Evolutionary conservation across 2,888 invertebrate genomes (phyloP).

Genomic region (Tyria jacobaeae): DNA sequence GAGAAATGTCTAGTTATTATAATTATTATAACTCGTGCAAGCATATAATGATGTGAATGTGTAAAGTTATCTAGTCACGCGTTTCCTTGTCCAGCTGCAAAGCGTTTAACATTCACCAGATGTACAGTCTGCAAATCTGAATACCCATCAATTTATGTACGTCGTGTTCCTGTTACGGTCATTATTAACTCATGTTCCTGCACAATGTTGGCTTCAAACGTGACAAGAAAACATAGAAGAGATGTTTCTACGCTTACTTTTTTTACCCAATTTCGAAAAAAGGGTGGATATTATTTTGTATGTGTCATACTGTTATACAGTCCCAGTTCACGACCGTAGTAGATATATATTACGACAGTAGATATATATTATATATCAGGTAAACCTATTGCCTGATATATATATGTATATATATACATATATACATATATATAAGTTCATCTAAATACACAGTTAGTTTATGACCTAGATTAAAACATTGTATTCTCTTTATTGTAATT

Average conservation of each 20-base stretch:
- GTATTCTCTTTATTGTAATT: too few species aligned
- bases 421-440: too few species aligned
- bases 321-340: too few species aligned
- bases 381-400: too few species aligned
- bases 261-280: not conserved
- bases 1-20: too few species aligned
- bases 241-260: not conserved
- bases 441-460: too few species aligned
- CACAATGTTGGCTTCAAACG: not conserved
- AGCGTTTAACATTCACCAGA: conserved; percentile 10
- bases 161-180: not conserved
- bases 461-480: too few species aligned
- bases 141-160: not conserved
- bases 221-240: conserved; percentile 1
- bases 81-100: not conserved
- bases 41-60: not conserved
- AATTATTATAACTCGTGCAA: not conserved
- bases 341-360: too few species aligned
- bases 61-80: not conserved
- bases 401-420: too few species aligned
- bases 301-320: too few species aligned
- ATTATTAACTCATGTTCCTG: not conserved
- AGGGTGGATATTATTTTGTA: too few species aligned
- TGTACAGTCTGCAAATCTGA: not conserved
- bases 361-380: too few species aligned